A percentile compares a stretch with the other conserved stretches of the same genome.
phyloP scores from a whole-genome alignment of 35 echinoderm and acorn worm genomes.

The Patiria miniata region DNA sequence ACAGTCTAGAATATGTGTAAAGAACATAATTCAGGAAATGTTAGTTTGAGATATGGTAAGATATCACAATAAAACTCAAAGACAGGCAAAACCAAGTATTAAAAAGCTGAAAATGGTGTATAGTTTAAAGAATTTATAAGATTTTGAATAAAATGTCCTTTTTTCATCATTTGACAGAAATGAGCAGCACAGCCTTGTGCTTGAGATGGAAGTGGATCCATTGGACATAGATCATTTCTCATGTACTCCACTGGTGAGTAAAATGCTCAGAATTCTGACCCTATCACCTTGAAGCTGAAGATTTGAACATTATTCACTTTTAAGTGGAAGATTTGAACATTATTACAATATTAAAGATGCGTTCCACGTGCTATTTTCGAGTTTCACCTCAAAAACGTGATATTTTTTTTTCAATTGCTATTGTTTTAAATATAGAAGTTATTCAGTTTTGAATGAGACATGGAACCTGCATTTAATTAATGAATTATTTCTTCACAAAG shows the following conservation, averaged over 20 bases:
- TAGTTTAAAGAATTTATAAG: neutral
- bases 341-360: too few species aligned
- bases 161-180: conserved; percentile 55
- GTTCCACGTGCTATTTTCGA: too few species aligned
- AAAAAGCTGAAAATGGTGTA: neutral
- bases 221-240: conserved; percentile 84
- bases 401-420: neutral
- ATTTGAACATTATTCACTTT: too few species aligned
- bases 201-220: conserved; percentile 85
- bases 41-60: too few species aligned
- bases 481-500: too few species aligned
- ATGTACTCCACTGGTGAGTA: conserved; percentile 91
- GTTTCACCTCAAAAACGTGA: too few species aligned
- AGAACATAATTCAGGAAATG: too few species aligned
- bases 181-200: conserved; percentile 55
- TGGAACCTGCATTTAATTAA: neutral
- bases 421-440: neutral
- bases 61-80: too few species aligned
- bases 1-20: too few species aligned
- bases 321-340: too few species aligned
- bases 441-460: neutral
- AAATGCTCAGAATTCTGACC: neutral
- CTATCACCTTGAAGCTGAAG: conserved; percentile 1
- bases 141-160: neutral
- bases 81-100: too few species aligned